These are phyloP conservation scores for Propithecus perrieri DNA, from an alignment of 2,797 vertebrate species.

Conservation along the genomic window DNA sequence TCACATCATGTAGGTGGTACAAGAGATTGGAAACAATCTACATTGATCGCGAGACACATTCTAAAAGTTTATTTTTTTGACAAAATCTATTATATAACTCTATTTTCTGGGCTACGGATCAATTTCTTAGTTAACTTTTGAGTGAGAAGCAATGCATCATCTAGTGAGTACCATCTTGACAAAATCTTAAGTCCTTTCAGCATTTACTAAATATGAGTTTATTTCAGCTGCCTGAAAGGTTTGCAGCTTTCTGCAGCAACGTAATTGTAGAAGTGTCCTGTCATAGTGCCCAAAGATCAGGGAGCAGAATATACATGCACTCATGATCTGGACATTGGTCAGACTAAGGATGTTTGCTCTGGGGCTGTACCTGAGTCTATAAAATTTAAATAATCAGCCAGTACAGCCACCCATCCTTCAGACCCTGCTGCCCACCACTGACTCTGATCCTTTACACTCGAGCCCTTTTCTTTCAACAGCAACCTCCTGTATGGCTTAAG, in stretches of 20 bases:
- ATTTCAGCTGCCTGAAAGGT: neutral
- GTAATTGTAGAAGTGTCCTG: neutral
- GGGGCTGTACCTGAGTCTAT: neutral
- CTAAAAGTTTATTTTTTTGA: slow-evolving; percentile 4
- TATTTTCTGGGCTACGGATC: neutral
- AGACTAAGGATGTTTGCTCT: neutral
- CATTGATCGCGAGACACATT: neutral
- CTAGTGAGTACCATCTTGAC: neutral
- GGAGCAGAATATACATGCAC: neutral
- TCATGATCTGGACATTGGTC: neutral
- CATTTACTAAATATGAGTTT: neutral
- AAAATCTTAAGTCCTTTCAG: neutral
- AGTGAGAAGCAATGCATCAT: neutral
- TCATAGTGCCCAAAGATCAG: neutral
- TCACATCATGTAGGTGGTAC: neutral
- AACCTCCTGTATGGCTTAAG: neutral
- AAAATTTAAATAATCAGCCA: neutral
- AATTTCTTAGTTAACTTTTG: neutral
- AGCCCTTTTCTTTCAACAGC: neutral
- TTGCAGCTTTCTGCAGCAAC: neutral
- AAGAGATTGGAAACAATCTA: neutral
- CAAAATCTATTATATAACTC: neutral
- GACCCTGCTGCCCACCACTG: neutral
- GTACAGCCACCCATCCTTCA: neutral
- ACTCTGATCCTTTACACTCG: neutral